These are phyloP conservation scores for Eristalinus aeneus DNA, from an alignment of 2,888 invertebrate species.

Conservation along the genomic window DNA sequence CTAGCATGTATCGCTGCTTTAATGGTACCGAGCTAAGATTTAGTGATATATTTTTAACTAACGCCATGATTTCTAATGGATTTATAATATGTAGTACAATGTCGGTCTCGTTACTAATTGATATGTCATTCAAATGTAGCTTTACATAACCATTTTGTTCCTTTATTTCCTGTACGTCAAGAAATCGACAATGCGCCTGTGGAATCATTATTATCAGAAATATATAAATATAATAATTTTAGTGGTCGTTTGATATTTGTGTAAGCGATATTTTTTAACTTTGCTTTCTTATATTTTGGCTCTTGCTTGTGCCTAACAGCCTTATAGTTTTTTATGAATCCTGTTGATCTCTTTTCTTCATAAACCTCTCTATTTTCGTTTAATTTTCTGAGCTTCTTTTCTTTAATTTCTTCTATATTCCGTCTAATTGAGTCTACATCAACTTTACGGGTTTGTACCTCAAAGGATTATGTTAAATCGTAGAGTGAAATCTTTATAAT, in stretches of 20 bases:
- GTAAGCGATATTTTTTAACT: neutral
- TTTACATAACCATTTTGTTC: slow-evolving; percentile 7
- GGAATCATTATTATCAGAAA: slow-evolving; percentile 7
- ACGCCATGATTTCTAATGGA: neutral
- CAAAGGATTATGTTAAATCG: slow-evolving; percentile 58
- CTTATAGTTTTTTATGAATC: slow-evolving; percentile 13
- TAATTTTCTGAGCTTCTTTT: slow-evolving; percentile 41
- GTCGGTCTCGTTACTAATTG: neutral
- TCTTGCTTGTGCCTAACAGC: slow-evolving; percentile 16
- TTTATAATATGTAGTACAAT: slow-evolving; percentile 3
- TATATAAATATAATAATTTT: slow-evolving; percentile 22
- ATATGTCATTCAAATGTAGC: slow-evolving; percentile 1
- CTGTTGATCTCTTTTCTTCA: slow-evolving; percentile 10
- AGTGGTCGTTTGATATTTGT: slow-evolving; percentile 26
- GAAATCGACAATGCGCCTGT: slow-evolving; percentile 4
- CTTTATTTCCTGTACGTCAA: slow-evolving; percentile 6
- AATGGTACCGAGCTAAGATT: too few relatives aligned
- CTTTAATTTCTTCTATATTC: slow-evolving; percentile 36
- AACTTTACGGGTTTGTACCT: slow-evolving; percentile 58
- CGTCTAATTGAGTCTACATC: slow-evolving; percentile 34
- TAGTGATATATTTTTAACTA: too few relatives aligned
- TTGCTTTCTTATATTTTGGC: slow-evolving; percentile 26
- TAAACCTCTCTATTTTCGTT: slow-evolving; percentile 35
- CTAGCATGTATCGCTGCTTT: too few relatives aligned
- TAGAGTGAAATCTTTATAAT: slow-evolving; percentile 67